A percentile compares a stretch with the other conserved stretches of the same genome.
phyloP scores from a whole-genome alignment of 2,797 vertebrate genomes.

The Syngnathus rostellatus region DNA sequence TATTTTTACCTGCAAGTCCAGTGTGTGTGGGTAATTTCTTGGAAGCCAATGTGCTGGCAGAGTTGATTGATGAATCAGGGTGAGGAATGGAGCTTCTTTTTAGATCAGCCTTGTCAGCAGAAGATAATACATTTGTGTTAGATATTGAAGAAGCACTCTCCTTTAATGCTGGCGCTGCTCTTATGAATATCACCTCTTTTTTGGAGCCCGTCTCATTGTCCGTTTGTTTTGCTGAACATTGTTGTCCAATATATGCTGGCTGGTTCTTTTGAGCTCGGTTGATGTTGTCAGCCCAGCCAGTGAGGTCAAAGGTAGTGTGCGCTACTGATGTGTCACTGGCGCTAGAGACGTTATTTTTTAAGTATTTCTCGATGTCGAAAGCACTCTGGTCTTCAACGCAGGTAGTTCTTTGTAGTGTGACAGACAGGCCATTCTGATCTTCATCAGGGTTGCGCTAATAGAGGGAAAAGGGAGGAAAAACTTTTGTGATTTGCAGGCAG shows the following conservation, averaged over 20 bases:
- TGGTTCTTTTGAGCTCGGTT: conserved; percentile 34
- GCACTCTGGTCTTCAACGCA: conserved; percentile 51
- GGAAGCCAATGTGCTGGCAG: conserved; percentile 35
- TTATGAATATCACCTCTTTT: conserved; percentile 9
- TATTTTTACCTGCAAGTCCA: conserved; percentile 18
- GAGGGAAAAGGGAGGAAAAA: background rate
- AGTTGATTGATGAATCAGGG: conserved; percentile 20
- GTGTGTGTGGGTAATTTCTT: conserved; percentile 26
- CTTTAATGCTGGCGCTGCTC: conserved; percentile 5
- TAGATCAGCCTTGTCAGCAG: conserved; percentile 18
- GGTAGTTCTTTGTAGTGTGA: conserved; percentile 58
- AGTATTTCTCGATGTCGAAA: conserved; percentile 90
- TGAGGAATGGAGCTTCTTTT: conserved; percentile 51
- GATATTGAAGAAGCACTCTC: background rate
- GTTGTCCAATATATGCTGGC: conserved; percentile 17
- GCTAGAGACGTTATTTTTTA: conserved; percentile 68
- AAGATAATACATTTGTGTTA: background rate
- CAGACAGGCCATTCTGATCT: conserved; percentile 35
- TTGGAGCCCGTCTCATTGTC: conserved; percentile 7
- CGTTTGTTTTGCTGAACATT: background rate
- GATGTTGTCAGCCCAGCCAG: conserved; percentile 43
- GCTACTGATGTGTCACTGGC: conserved; percentile 54
- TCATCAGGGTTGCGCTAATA: conserved; percentile 16
- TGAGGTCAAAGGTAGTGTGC: conserved; percentile 62
- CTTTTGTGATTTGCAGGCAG: background rate